Conservation (phyloP, 37 sponge, comb jelly and placozoan genomes). For the Ephydatia muelleri region DNA sequence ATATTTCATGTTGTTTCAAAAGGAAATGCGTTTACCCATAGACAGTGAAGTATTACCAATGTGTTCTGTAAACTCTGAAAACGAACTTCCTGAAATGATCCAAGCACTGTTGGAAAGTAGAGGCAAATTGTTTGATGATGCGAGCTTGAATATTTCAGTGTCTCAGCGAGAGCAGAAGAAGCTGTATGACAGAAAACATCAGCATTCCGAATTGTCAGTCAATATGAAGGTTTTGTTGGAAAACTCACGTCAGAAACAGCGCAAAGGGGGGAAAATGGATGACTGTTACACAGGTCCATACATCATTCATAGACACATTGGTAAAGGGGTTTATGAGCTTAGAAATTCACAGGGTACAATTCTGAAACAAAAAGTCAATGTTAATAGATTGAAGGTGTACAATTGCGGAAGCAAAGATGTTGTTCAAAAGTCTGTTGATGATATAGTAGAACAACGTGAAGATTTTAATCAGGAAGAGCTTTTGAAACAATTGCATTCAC, state of each 20-base stretch:
- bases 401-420: background rate
- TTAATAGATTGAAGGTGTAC: background rate
- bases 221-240: conserved; percentile 19
- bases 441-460: background rate
- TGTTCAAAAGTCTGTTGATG: too few relatives aligned
- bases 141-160: conserved; percentile 7
- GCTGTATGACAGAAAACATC: conserved; percentile 34
- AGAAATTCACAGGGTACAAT: background rate
- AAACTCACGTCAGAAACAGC: conserved; percentile 13
- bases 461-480: background rate
- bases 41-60: conserved; percentile 4
- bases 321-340: conserved; percentile 22
- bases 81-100: conserved; percentile 5
- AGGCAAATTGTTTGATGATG: conserved; percentile 9
- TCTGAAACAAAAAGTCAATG: background rate
- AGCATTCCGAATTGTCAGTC: background rate
- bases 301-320: conserved; percentile 1
- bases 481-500: too few relatives aligned
- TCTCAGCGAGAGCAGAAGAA: conserved; percentile 38
- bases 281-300: conserved; percentile 13
- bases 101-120: conserved; percentile 1
- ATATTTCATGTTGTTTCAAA: conserved; percentile 25
- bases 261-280: conserved; percentile 36
- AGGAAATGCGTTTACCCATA: conserved; percentile 31
- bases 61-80: too few relatives aligned